A percentile compares a stretch with the other conserved stretches of the same genome.
Conservation (phyloP, 2,888 invertebrate genomes). For the Cheilosia soror region DNA sequence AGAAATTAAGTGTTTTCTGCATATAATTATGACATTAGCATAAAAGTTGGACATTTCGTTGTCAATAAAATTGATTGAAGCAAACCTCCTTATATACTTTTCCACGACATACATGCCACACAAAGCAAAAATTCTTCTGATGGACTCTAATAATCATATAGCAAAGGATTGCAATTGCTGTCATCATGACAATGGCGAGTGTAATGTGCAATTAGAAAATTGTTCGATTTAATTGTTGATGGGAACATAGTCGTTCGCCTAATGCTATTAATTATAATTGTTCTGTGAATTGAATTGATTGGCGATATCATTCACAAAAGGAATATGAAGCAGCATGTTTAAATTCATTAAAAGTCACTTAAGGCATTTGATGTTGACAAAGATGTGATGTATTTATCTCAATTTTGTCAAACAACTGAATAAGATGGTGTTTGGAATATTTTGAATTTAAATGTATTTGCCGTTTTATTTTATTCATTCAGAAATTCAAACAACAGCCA, state of each 20-base stretch:
- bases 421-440: not conserved
- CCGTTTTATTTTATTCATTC: no score
- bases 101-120: slow-evolving; percentile 4
- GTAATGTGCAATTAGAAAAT: slow-evolving; percentile 46
- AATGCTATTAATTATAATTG: slow-evolving; percentile 34
- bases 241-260: slow-evolving; percentile 45
- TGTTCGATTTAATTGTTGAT: slow-evolving; percentile 56
- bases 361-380: not conserved
- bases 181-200: slow-evolving; percentile 35
- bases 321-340: not conserved
- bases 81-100: not conserved
- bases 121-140: not conserved
- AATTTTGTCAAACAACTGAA: not conserved
- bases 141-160: slow-evolving; percentile 7
- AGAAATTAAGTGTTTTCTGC: not conserved
- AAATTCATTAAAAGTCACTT: not conserved
- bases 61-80: slow-evolving; percentile 6
- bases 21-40: not conserved
- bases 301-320: not conserved
- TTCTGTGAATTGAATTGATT: slow-evolving; percentile 39
- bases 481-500: no score
- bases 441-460: no score
- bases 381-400: not conserved
- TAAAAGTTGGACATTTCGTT: not conserved
- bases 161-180: slow-evolving; percentile 34